Base-by-base conservation (phyloP, 1,140 invertebrate species). In the Drosophila asahinai region DNA sequence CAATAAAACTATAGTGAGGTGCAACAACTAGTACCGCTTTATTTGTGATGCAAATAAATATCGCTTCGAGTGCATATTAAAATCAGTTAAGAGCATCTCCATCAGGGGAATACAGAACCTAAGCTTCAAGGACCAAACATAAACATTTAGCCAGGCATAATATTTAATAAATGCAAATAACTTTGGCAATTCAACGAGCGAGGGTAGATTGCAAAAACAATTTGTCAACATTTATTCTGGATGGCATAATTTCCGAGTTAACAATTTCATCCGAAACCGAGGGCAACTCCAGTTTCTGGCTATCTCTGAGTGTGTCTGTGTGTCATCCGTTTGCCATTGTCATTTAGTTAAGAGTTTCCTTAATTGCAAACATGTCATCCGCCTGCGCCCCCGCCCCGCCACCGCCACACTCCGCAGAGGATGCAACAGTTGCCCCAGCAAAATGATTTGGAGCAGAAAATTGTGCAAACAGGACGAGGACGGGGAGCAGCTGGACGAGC, bases 321-420 rank as follows among this genome's bases (percentile, higher is more conserved):
- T 73, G 55, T 27, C 77, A 79, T 79, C 75, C 65, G 81, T 61
- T 80, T 74, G 77, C 61, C 76, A 79, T 78, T 79, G 77, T 79
- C 77, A 73, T 79, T 79, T 79, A 79, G 77, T 79, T 79, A 79
- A 79, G 77, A 78, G 77, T 79, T 79, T 79, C 77, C 77, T 79
- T 79, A 79, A 79, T 79, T 79, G 77, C 77, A 80, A 80, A 78
- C 66, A 78, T 79, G 77, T 73, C 62, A 74, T 51, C 45, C 54
- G 55, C 47, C 51, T 25, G 9, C 11, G 47, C 40, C 43, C 48
- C 75, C 57, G 38, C 57, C 22, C 75, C 57, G 38, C 57, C 22
- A 33, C 11, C 45, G 45, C 38, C 54, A 5, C 0, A 6, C 5
- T 5, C 27, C 47, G 27, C 60, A 47, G 54, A 80, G 77, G 77